Evolutionary conservation across 2,113 vertebrate genomes (phyloP), one percentile per base, ranked within the genome.

Genomic region (Tiliqua scincoides): DNA sequence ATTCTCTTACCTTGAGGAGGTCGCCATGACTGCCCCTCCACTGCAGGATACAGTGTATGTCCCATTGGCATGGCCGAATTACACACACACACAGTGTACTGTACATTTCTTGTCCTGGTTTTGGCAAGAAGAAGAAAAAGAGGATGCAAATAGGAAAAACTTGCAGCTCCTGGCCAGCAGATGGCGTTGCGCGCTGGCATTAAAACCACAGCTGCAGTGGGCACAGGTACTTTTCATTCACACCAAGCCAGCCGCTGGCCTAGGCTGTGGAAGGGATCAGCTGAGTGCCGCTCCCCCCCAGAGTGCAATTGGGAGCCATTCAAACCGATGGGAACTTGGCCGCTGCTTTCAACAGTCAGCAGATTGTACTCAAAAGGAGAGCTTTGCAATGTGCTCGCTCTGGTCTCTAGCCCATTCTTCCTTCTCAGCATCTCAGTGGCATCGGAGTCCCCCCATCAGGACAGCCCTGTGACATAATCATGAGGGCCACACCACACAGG

Each of bases 111-210:
- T 32, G 32, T 79, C 79, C 62, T 10, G 20, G 72, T 35, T 65
- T 18, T 62, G 76, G 54, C 6, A 1, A 25, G 8, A 4, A 9
- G 32, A 80, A 10, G 12, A 18, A 52, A n/a, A 23, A 61, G 75
- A 70, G 92, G 59, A 89, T 3, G 25, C 37, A 82, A 81, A 87
- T 67, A 3, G 27, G 10, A 30, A 2, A 57, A 23, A n/a, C 30
- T 23, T 67, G 73, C 63, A 4, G 35, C 27, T 94, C 92, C 27
- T 17, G 2, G 25, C 83, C 94, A 95, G 96, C 91, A 98, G 98
- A 97, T 98, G 98, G 97, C 97, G 96, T 84, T 94, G 94, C 95
- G 93, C 94, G 91, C 97, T 95, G 98, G 90, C 90, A 70, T 93
- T 59, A 67, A 37, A 40, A 2, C 27, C 35, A 6, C 37, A 54